Percentiles rank a stretch among this genome's conserved stretches.
Conservation (phyloP, 1,140 invertebrate genomes). For the Epicauta chinensis region DNA sequence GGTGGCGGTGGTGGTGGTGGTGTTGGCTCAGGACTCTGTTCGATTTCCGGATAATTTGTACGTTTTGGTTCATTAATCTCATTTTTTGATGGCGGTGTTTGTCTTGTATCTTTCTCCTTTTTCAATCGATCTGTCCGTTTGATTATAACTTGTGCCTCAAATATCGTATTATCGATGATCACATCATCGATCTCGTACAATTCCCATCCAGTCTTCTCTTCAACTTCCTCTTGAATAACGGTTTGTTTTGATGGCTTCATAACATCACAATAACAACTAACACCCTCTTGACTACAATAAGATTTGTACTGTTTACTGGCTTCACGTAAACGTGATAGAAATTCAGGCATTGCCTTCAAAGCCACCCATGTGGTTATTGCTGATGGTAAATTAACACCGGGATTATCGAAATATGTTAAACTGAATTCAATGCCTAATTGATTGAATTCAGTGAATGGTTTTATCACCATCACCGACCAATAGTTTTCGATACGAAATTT, state of each 20-base stretch:
- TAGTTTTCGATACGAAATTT: constrained; percentile 69
- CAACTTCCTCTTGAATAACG: neutral
- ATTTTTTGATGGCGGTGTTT: neutral
- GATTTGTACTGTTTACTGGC: constrained; percentile 37
- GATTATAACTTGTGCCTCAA: constrained; percentile 20
- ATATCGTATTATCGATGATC: constrained; percentile 6
- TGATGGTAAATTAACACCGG: constrained; percentile 63
- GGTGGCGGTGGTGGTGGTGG: constrained; percentile 5
- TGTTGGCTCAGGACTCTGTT: neutral
- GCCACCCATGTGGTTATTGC: constrained; percentile 62
- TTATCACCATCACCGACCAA: constrained; percentile 83
- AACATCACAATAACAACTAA: constrained; percentile 19
- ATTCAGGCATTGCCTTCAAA: constrained; percentile 42
- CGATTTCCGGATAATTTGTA: neutral
- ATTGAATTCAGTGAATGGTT: constrained; percentile 54
- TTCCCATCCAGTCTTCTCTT: neutral
- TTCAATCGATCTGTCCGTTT: neutral
- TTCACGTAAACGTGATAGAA: constrained; percentile 33
- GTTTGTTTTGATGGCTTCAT: neutral
- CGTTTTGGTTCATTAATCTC: neutral
- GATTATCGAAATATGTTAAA: constrained; percentile 83
- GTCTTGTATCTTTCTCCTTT: neutral
- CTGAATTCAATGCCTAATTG: constrained; percentile 69
- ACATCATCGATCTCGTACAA: constrained; percentile 2
- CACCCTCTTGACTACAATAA: constrained; percentile 30